Evolutionary conservation across 2,797 vertebrate species (phyloP), one percentile per base, ranked within the genome.

Genomic region (Chaenodraco wilsoni): DNA sequence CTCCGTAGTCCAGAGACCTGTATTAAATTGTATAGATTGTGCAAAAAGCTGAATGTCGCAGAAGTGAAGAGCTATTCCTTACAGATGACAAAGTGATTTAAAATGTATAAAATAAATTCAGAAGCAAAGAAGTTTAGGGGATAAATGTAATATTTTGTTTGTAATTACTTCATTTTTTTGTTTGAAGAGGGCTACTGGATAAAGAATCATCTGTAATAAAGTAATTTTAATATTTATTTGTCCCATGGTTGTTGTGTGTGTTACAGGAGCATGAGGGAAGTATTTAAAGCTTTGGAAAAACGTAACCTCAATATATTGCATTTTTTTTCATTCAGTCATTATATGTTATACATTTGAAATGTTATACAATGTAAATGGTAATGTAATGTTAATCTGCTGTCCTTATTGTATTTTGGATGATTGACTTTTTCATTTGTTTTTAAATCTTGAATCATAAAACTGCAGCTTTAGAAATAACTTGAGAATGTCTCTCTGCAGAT

Each of bases 121-220:
- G 89, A 92, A 79, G 90, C 84, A 91, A 92, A 85, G 83, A 92
- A 85, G 83, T 88, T 91, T 95, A 96, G 95, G 94, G 92, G 95
- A 95, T 95, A 96, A 95, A 96, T 98, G 96, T 98, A 96, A 96
- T 97, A 97, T 99, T 98, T 97, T 96, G 97, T 98, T 99, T 99
- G 97, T 98, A 98, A 99, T 97, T 97, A 97, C 92, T 97, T 27
- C 27, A 88, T 96, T 96, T 23, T 97, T 98, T 96, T 96, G 93
- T 94, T 94, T 96, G 95, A 96, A 97, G 97, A 97, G 96, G 97
- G 97, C 96, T 97, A 97, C 97, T 97, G 94, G 94, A 93, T 92
- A 95, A 97, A 97, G 95, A 97, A 97, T 97, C 95, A 97, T 95
- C 96, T 99, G 98, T 99, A 98, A 99, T 98, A 99, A 99, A 99